phyloP scores from a whole-genome alignment of 2,113 vertebrate species.

The Chloroceryle aenea region DNA sequence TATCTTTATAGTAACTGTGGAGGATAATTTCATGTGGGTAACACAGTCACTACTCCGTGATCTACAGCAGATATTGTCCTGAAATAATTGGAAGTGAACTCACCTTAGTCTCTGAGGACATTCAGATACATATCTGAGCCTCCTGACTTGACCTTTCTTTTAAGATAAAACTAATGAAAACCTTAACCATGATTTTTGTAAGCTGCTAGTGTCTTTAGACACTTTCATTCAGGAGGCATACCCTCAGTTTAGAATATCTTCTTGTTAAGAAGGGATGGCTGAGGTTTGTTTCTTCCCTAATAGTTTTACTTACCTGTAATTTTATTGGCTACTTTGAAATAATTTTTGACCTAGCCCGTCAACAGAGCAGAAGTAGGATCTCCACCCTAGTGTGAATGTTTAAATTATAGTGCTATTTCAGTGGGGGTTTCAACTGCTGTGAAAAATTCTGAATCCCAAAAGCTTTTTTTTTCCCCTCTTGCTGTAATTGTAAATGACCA shows the following conservation, averaged over 20 bases:
- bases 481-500: neutral
- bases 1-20: constrained; percentile 36
- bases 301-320: neutral
- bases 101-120: neutral
- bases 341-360: neutral
- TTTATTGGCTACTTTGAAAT: neutral
- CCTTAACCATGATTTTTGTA: neutral
- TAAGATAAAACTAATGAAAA: neutral
- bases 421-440: neutral
- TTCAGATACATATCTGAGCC: neutral
- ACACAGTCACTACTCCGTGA: neutral
- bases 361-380: neutral
- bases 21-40: constrained; percentile 8
- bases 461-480: neutral
- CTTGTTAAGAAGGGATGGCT: neutral
- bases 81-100: neutral
- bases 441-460: neutral
- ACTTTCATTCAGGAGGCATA: neutral
- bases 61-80: neutral
- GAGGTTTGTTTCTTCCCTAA: neutral
- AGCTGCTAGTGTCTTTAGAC: neutral
- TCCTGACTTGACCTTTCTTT: neutral
- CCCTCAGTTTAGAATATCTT: neutral
- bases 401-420: neutral
- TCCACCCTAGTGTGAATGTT: neutral